phyloP scores from a whole-genome alignment of 2,888 invertebrate genomes.

The Scaptomyza reducta region DNA sequence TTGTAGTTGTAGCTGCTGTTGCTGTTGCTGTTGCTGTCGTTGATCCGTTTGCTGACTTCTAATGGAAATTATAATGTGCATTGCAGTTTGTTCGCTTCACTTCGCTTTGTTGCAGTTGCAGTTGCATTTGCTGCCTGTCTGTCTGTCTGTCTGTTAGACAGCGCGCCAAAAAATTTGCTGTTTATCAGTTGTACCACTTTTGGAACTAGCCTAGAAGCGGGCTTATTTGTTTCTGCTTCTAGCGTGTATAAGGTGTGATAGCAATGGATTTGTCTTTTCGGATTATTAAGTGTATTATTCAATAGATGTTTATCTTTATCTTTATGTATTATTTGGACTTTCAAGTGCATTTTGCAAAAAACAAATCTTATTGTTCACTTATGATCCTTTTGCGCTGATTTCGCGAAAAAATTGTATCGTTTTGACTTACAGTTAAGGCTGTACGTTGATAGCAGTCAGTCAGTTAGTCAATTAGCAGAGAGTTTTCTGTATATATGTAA shows the following conservation, averaged over 20 bases:
- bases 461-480: too few relatives aligned
- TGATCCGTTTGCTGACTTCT: conserved; percentile 60
- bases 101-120: conserved; percentile 41
- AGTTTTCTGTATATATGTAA: too few relatives aligned
- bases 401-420: too few relatives aligned
- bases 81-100: conserved; percentile 54
- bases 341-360: too few relatives aligned
- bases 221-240: conserved; percentile 20
- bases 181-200: conserved; percentile 49
- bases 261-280: background rate
- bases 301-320: too few relatives aligned
- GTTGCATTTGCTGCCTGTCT: conserved; percentile 8
- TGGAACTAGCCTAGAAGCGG: background rate
- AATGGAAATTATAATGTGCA: conserved; percentile 77
- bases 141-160: conserved; percentile 31
- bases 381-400: too few relatives aligned
- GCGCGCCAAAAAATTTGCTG: conserved; percentile 58
- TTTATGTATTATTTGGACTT: too few relatives aligned
- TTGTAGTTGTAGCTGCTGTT: conserved; percentile 13
- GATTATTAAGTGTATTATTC: too few relatives aligned
- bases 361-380: too few relatives aligned
- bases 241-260: conserved; percentile 1
- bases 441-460: background rate
- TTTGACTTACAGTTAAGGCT: background rate
- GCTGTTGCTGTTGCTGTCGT: conserved; percentile 8